Evolutionary conservation across 2,113 vertebrate genomes (phyloP).

Genomic region (Morone saxatilis): DNA sequence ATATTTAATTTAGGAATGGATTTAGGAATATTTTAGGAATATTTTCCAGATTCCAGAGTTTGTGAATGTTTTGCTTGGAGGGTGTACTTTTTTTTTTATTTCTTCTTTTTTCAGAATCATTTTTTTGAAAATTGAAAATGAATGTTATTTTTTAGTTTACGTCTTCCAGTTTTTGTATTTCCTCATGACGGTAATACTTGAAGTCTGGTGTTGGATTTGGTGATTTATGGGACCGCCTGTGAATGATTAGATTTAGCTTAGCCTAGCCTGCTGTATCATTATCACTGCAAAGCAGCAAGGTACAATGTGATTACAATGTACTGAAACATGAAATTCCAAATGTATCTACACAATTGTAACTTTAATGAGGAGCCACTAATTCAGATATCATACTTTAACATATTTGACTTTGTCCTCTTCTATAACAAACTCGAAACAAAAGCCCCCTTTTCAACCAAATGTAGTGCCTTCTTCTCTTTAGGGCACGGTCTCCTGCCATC

Average conservation of each 20-base stretch:
- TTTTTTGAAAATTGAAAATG: neutral
- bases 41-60: constrained; percentile 3
- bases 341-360: neutral
- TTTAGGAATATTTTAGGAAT: neutral
- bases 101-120: neutral
- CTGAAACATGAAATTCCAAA: neutral
- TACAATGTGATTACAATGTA: neutral
- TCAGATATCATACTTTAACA: neutral
- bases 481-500: constrained; percentile 12
- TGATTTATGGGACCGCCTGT: neutral
- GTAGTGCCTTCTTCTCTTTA: constrained; percentile 2
- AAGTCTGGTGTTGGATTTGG: constrained; percentile 31
- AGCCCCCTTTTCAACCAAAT: neutral
- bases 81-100: neutral
- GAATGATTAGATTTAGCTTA: neutral
- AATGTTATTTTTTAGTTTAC: neutral
- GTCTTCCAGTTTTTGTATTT: neutral
- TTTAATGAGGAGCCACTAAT: neutral
- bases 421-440: neutral
- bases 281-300: neutral
- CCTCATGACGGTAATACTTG: constrained; percentile 32
- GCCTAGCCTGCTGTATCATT: neutral
- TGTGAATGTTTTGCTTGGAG: neutral
- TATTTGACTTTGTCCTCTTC: neutral
- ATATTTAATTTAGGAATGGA: neutral